Conservation (phyloP, 1,140 invertebrate genomes). For the Gerris buenoi region DNA sequence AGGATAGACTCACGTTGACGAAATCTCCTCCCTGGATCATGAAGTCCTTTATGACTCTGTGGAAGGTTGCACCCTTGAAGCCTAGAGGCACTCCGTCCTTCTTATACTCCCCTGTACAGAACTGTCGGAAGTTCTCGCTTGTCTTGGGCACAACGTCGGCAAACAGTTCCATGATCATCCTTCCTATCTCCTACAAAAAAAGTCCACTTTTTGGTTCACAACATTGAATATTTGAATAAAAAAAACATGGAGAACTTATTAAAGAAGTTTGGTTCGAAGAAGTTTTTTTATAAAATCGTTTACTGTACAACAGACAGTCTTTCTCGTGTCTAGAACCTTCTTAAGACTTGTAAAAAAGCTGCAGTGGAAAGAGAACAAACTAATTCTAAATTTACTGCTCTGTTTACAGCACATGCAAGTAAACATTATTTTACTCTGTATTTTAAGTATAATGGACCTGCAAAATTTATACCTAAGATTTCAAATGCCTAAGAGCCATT, state of each 20-base stretch:
- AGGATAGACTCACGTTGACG: conserved; percentile 59
- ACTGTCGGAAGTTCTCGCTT: conserved; percentile 95
- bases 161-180: conserved; percentile 93
- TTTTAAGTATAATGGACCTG: too few species aligned
- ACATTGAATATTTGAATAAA: background rate
- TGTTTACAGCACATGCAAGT: too few species aligned
- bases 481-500: too few species aligned
- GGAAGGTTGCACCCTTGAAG: conserved; percentile 91
- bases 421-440: too few species aligned
- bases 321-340: too few species aligned
- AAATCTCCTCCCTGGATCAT: conserved; percentile 99
- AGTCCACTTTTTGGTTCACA: background rate
- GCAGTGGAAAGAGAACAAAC: too few species aligned
- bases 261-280: too few species aligned
- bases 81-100: conserved; percentile 89
- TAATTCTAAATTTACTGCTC: too few species aligned
- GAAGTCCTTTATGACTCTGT: conserved; percentile 95
- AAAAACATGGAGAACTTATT: background rate
- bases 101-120: conserved; percentile 90
- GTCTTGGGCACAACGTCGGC: conserved; percentile 93
- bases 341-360: too few species aligned
- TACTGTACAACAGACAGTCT: too few species aligned
- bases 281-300: too few species aligned
- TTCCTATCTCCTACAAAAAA: conserved; percentile 58
- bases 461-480: too few species aligned